Conservation (phyloP, 2,113 vertebrate genomes). For the Dicaeum eximium region DNA sequence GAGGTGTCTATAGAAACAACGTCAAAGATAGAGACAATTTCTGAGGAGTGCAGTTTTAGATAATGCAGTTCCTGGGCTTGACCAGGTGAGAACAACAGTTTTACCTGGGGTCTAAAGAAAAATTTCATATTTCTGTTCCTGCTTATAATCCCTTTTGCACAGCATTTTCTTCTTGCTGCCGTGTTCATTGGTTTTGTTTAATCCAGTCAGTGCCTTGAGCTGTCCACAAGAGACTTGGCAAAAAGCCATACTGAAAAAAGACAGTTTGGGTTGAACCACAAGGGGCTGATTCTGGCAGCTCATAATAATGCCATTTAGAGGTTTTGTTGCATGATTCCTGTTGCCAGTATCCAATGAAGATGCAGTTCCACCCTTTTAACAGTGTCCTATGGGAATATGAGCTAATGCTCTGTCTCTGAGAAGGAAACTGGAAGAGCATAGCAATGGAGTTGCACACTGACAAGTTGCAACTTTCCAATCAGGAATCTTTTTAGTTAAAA, state of each 20-base stretch:
- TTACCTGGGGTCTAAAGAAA: neutral
- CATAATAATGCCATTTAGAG: neutral
- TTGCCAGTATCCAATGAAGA: neutral
- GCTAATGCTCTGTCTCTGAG: neutral
- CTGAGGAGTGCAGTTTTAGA: neutral
- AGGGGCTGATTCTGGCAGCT: neutral
- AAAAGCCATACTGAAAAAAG: neutral
- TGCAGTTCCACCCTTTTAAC: neutral
- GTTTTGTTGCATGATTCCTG: neutral
- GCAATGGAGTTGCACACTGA: neutral
- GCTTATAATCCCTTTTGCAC: neutral
- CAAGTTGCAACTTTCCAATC: neutral
- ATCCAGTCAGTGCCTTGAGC: conserved; percentile 8
- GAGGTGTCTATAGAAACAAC: neutral
- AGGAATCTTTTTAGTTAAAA: neutral
- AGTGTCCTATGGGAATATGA: neutral
- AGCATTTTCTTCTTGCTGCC: neutral
- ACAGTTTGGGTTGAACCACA: neutral
- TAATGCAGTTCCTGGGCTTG: neutral
- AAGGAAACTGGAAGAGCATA: neutral
- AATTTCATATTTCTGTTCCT: neutral
- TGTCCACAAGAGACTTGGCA: neutral
- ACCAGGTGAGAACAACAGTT: neutral
- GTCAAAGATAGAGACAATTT: neutral
- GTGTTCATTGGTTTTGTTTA: neutral